Evolutionary conservation across 2,113 vertebrate species (phyloP), one percentile per base, ranked within the genome.

Genomic region (Myotis davidii): DNA sequence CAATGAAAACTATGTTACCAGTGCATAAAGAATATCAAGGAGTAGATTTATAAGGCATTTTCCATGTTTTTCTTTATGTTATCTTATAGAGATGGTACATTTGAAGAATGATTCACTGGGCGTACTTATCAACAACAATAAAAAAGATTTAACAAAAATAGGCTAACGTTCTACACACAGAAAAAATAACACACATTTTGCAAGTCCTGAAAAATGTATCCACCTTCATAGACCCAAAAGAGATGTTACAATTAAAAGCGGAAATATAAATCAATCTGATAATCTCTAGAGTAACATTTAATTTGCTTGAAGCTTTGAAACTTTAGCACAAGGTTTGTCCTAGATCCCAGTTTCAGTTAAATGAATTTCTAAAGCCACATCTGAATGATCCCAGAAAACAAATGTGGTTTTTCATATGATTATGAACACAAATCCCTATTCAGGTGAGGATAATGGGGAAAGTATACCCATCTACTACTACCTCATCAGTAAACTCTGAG

Each of bases 181-280:
- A 45, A 84, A 90, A 96, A 89, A 59, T 64, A 84, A 86, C 7
- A 16, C 6, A 67, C 50, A 90, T 45, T 85, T 83, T 84, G 2
- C 42, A 87, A 95, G 73, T 86, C 29, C 48, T 88, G 18, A 91
- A 54, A 79, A 95, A 89, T 64, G 9, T 90, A 89, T 32, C 88
- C 69, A 81, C 5, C 61, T 69, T 81, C 92, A 90, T 56, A 96
- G 90, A 95, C 11, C 6, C 72, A 85, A 91, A 83, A 88, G 8
- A 88, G 54, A 85, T 50, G 74, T 93, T 91, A 84, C 27, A 93
- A 93, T 61, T 88, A 91, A 97, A 85, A 86, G 32, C 27, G 6
- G 50, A 61, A 79, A 25, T 67, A 76, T 90, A 78, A 83, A 86
- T 50, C 76, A 27, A 29, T 86, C 52, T 73, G 14, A 79, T 17